Base-by-base conservation (phyloP, 1,140 invertebrate species). In the Hylaeus volcanicus region DNA sequence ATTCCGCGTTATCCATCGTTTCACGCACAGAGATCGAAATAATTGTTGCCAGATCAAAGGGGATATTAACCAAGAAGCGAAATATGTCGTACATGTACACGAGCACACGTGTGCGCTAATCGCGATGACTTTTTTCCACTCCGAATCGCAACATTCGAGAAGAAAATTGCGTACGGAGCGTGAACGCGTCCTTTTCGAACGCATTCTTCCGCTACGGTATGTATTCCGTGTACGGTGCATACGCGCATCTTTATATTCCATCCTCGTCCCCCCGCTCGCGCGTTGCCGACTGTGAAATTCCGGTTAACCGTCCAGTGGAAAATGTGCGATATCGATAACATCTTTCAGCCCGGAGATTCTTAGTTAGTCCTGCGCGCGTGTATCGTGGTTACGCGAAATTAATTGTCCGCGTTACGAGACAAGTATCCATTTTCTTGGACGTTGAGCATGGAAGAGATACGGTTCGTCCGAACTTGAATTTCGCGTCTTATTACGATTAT, bases 251-350 rank as follows among this genome's bases (percentile, higher is more conserved):
- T 72, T 55, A 64, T 79, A 73, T 73, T 64, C 70, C 60, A 65
- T 8, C 68, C 77, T 74, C 60, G 77, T 79, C 56, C 60, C 8
- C 61, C 26, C 26, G 70, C 61, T 73, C 51, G 12, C 70, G 64
- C 70, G 68, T 78, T 37, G 48, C 76, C 58, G 69, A 78, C 68
- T 53, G 45, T 72, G 61, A 73, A 64, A 79, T 79, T 74, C 70
- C 60, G 69, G 77, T 79, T 55, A 79, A 79, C 70, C 77, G 60
- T 51, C 51, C 51, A 73, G 60, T 39, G 77, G 77, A 79, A 79
- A 79, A 79, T 79, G 69, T 60, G 61, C 70, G 77, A 73, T 55
- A 73, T 48, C 70, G 77, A 79, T 79, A 79, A 56, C 48, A 79
- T 79, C 77, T 79, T 56, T n/a, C 39, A 60, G 51, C 77, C n/a